Conservation (phyloP, 1,140 invertebrate genomes). For the Bemisia tabaci region DNA sequence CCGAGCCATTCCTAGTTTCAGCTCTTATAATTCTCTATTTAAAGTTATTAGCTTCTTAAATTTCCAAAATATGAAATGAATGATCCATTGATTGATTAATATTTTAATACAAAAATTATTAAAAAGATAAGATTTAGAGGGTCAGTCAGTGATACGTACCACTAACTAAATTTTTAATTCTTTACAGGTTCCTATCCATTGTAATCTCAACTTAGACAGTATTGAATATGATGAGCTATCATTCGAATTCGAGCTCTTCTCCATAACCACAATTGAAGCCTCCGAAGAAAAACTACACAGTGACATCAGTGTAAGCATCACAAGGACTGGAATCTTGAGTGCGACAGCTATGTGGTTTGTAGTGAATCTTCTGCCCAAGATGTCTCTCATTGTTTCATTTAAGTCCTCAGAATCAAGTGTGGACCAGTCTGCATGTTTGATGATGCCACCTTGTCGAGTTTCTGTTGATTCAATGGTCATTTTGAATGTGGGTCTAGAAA, state of each 20-base stretch:
- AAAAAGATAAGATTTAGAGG: background rate
- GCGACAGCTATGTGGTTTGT: slow-evolving; percentile 57
- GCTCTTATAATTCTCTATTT: too few species aligned
- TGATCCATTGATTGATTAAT: too few species aligned
- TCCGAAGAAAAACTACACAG: background rate
- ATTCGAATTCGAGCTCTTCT: background rate
- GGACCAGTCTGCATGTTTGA: background rate
- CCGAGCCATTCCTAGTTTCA: too few species aligned
- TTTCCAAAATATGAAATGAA: too few species aligned
- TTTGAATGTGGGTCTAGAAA: background rate
- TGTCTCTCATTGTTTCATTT: background rate
- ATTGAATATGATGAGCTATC: background rate
- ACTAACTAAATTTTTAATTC: background rate
- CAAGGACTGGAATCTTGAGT: slow-evolving; percentile 38
- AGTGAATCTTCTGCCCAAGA: slow-evolving; percentile 36
- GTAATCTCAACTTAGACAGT: background rate
- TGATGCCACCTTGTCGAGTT: background rate
- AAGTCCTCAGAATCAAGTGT: background rate
- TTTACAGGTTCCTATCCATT: background rate
- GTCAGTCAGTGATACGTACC: background rate
- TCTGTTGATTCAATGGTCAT: background rate
- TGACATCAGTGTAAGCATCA: slow-evolving; percentile 8
- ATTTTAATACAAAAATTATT: background rate
- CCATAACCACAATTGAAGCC: background rate
- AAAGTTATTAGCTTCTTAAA: too few species aligned